Evolutionary conservation across 2,888 invertebrate species (phyloP).

Genomic region (Cheilosia vulpina): DNA sequence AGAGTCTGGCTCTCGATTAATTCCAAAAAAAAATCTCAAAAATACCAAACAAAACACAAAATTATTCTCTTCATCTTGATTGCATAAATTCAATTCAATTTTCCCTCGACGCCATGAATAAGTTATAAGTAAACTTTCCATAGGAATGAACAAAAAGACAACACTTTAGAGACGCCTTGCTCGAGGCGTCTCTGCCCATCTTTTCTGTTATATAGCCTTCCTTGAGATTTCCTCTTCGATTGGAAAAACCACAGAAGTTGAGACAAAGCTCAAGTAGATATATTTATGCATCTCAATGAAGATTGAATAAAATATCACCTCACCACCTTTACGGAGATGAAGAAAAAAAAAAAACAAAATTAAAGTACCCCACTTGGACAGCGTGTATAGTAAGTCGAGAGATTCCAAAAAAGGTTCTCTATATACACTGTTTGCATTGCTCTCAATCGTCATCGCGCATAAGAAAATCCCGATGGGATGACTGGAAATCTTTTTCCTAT

Average conservation of each 20-base stretch:
- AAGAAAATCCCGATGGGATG: conserved; percentile 23
- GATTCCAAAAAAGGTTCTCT: conserved; percentile 63
- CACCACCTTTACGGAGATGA: conserved; percentile 35
- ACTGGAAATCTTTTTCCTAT: conserved; percentile 37
- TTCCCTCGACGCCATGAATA: conserved; percentile 58
- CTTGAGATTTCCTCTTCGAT: conserved; percentile 41
- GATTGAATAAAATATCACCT: conserved; percentile 64
- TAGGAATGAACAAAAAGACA: conserved; percentile 23
- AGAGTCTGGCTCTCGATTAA: conserved; percentile 12
- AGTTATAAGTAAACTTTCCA: conserved; percentile 53
- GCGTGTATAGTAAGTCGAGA: conserved; percentile 37
- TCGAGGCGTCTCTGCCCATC: conserved; percentile 3
- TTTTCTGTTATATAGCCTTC: conserved; percentile 12
- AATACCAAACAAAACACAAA: conserved; percentile 33
- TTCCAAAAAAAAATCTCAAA: conserved; percentile 2
- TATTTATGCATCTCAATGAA: conserved; percentile 64
- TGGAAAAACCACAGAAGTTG: conserved; percentile 59
- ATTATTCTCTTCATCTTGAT: conserved; percentile 44
- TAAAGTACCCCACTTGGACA: conserved; percentile 34
- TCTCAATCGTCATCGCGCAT: conserved; percentile 55
- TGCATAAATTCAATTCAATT: conserved; percentile 68
- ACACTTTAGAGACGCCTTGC: conserved; percentile 41
- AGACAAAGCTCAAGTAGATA: conserved; percentile 43
- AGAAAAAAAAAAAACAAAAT: background rate
- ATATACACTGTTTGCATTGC: conserved; percentile 53